phyloP scores from a whole-genome alignment of 2,888 invertebrate species.

The Dorcus hopei region DNA sequence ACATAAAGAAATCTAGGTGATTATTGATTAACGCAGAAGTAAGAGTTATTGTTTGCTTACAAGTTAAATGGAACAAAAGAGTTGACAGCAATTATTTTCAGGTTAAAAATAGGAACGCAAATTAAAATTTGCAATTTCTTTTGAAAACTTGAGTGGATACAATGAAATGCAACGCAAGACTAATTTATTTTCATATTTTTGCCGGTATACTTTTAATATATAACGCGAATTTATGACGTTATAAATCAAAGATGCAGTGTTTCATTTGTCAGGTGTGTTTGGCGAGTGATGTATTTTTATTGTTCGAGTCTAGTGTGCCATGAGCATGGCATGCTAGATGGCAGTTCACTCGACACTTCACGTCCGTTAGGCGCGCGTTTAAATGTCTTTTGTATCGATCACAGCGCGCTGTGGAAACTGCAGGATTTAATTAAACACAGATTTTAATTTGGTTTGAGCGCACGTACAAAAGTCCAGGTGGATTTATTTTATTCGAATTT shows the following conservation, averaged over 20 bases:
- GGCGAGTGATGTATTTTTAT: conserved; percentile 50
- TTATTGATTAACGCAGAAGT: too few relatives aligned
- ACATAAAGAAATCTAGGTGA: too few relatives aligned
- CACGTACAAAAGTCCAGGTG: conserved; percentile 6
- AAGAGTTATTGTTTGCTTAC: too few relatives aligned
- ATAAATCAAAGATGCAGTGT: conserved; percentile 51
- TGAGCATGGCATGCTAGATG: conserved; percentile 45
- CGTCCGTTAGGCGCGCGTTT: conserved; percentile 35
- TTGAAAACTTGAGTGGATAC: background rate
- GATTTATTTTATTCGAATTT: conserved; percentile 3
- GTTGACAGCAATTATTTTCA: too few relatives aligned
- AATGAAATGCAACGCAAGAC: conserved; percentile 11
- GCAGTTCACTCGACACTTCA: conserved; percentile 41
- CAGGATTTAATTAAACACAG: conserved; percentile 43
- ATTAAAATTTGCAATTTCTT: conserved; percentile 2
- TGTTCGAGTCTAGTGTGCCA: conserved; percentile 42
- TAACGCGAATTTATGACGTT: conserved; percentile 46
- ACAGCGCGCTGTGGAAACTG: conserved; percentile 26
- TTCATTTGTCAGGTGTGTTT: conserved; percentile 52
- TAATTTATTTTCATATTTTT: conserved; percentile 45
- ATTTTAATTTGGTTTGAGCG: conserved; percentile 36
- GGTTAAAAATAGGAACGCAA: background rate
- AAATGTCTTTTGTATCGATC: conserved; percentile 46
- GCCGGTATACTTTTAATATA: conserved; percentile 45
- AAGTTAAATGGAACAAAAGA: too few relatives aligned